Conservation (phyloP, 2,888 invertebrate genomes). For the Synanthedon formicaeformis region DNA sequence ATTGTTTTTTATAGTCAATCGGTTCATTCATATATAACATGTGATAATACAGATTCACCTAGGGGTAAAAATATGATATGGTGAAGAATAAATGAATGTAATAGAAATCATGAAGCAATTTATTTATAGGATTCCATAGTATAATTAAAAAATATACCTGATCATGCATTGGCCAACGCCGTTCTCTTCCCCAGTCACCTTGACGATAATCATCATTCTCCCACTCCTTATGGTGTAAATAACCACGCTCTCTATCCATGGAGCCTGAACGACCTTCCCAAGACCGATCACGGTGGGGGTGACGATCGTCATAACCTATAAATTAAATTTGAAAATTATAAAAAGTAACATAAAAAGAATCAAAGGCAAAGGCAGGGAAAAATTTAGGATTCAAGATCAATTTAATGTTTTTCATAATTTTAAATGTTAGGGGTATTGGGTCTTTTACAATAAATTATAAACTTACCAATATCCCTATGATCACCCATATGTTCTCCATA, state of each 20-base stretch:
- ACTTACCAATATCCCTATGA: constrained; percentile 55
- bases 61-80: constrained; percentile 19
- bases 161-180: constrained; percentile 63
- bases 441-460: neutral
- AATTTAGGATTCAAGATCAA: no score
- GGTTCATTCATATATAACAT: constrained; percentile 51
- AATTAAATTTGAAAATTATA: neutral
- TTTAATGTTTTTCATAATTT: no score
- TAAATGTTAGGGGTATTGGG: neutral
- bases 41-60: constrained; percentile 51
- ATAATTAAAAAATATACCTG: constrained; percentile 32
- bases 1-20: constrained; percentile 51
- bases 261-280: constrained; percentile 68
- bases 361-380: no score
- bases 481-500: constrained; percentile 60
- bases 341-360: no score
- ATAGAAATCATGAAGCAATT: no score
- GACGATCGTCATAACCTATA: constrained; percentile 60
- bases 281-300: constrained; percentile 64
- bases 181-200: constrained; percentile 61
- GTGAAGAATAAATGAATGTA: no score
- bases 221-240: constrained; percentile 66
- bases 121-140: no score
- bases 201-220: constrained; percentile 68
- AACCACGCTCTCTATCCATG: constrained; percentile 56